Evolutionary conservation across 2,888 invertebrate genomes (phyloP), one percentile per base, ranked within the genome.

Genomic region (Brenthis ino): DNA sequence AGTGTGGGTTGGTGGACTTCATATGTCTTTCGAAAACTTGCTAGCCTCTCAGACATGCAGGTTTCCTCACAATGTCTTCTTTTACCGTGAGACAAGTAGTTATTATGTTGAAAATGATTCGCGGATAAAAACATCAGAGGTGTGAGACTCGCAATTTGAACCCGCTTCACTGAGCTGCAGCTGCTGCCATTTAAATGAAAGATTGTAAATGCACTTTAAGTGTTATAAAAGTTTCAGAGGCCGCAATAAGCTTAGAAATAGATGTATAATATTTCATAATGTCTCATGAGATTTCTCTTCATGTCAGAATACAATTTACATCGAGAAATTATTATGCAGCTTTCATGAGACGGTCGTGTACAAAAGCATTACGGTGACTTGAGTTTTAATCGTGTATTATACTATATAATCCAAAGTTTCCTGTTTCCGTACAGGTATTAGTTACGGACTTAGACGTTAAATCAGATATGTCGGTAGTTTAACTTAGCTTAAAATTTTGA

Each of bases 341-440:
- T 54, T 33, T 54, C 24, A 66, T 43, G 53, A 57, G 37, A 43
- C 24, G 37, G 28, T 47, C 43, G 20, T 47, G 47, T 33, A 63
- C 56, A 61, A 55, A 37, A 63, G 67, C 55, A 20, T 13, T 56
- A 56, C 51, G 37, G n/a, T n/a, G 48, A 24, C 54, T 61, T 57
- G 55, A 20, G 55, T 53, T 63, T 51, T 67, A 24, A 61, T 50
- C 51, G 56, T 61, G 47, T 50, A 61, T 67, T 67, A 67, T 50
- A 67, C n/a, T 63, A 37, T 47, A 50, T 67, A 56, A 63, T 67
- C 61, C 61, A 43, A 56, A 48, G 61, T 67, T 60, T 56, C 56
- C 33, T 67, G 61, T 56, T 67, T 63, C 56, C 55, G 48, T 61
- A 14, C 43, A 58, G 54, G 66, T 60, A 60, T 60, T 60, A 60